Percentiles rank a stretch among this genome's conserved stretches.
phyloP scores from a whole-genome alignment of 1,140 invertebrate genomes.

The Drosophila tristis region DNA sequence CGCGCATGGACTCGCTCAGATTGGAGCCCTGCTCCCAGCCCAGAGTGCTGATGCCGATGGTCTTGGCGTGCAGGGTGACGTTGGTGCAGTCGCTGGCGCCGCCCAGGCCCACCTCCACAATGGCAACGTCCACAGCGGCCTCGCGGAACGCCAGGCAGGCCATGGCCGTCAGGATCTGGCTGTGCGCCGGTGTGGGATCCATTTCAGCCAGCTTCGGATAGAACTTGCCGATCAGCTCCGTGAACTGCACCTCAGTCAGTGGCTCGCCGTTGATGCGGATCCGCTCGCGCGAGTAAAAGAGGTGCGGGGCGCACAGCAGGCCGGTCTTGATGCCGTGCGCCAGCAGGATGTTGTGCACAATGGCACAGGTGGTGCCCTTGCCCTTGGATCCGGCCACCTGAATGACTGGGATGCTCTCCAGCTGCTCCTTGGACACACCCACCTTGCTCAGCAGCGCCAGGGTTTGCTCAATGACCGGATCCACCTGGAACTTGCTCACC shows the following conservation, averaged over 20 bases:
- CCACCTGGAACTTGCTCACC: not conserved
- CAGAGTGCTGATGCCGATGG: constrained; percentile 91
- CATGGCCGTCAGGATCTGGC: constrained; percentile 96
- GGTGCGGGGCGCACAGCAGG: constrained; percentile 97
- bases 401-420: constrained; percentile 57
- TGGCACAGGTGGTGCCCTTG: constrained; percentile 94
- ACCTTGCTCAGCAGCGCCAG: constrained; percentile 48
- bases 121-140: constrained; percentile 96
- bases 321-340: constrained; percentile 95
- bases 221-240: constrained; percentile 92
- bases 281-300: constrained; percentile 95
- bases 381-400: constrained; percentile 69
- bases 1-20: constrained; percentile 92
- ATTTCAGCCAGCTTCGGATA: constrained; percentile 86
- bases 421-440: constrained; percentile 24
- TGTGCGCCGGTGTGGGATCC: constrained; percentile 95
- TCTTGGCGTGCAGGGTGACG: constrained; percentile 91
- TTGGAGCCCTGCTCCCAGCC: constrained; percentile 95
- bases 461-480: constrained; percentile 56
- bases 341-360: constrained; percentile 94
- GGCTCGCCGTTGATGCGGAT: constrained; percentile 94
- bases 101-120: constrained; percentile 98
- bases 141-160: constrained; percentile 95
- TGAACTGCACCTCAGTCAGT: constrained; percentile 90
- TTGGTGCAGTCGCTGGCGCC: constrained; percentile 98